phyloP scores from a whole-genome alignment of 2,113 vertebrate genomes.

The Gobiocypris rarus region DNA sequence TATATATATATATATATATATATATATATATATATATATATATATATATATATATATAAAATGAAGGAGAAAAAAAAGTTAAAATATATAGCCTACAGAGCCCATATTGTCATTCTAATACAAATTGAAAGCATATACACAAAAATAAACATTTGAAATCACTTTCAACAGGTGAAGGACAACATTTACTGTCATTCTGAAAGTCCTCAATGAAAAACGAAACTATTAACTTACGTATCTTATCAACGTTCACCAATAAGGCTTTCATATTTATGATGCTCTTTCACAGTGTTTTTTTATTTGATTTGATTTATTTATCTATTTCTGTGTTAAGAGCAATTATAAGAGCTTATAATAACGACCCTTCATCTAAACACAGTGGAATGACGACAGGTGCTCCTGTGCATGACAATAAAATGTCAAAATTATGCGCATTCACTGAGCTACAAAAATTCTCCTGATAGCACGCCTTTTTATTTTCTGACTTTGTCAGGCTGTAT shows the following conservation, averaged over 20 bases:
- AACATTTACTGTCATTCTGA: slow-evolving; percentile 6
- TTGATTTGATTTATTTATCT: not conserved
- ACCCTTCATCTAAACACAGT: not conserved
- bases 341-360: slow-evolving; percentile 4
- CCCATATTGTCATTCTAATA: too few species aligned
- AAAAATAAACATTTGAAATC: too few species aligned
- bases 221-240: not conserved
- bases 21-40: too few species aligned
- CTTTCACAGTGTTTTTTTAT: not conserved
- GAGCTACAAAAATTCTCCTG: not conserved
- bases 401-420: slow-evolving; percentile 21
- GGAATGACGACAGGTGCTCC: not conserved
- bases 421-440: slow-evolving; percentile 17
- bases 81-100: too few species aligned
- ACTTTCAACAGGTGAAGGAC: not conserved
- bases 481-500: slow-evolving; percentile 33
- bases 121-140: too few species aligned
- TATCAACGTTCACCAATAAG: not conserved
- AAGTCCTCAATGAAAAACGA: not conserved
- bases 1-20: too few species aligned
- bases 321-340: not conserved
- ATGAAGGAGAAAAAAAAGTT: too few species aligned
- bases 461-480: not conserved
- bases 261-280: not conserved
- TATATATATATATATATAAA: too few species aligned